Percentiles rank a stretch among this genome's conserved stretches.
Conservation (phyloP, 2,113 vertebrate genomes). For the Clarias gariepinus region DNA sequence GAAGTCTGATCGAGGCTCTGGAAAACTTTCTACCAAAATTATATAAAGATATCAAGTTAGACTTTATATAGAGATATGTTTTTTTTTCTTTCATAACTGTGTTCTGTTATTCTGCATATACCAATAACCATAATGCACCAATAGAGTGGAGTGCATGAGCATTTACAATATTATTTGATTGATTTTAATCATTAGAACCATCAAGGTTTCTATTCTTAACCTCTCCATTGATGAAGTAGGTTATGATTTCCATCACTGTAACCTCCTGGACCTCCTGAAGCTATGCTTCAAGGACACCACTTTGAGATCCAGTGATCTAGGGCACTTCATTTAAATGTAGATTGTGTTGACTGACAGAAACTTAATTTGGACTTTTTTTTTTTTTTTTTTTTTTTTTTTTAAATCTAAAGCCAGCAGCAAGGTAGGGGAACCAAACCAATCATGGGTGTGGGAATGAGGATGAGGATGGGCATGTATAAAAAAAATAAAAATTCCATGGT, state of each 20-base stretch:
- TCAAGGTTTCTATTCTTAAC: background rate
- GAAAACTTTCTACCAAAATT: too few species aligned
- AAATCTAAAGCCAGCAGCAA: background rate
- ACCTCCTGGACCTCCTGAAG: background rate
- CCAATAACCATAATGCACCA: background rate
- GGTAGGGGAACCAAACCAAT: slow-evolving; percentile 28
- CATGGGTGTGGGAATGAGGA: background rate
- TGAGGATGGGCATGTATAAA: background rate
- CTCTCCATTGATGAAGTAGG: background rate
- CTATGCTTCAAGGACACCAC: background rate
- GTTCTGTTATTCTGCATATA: background rate
- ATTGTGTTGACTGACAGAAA: background rate
- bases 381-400: background rate
- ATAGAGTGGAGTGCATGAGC: background rate
- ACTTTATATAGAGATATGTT: too few species aligned
- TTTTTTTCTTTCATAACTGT: too few species aligned
- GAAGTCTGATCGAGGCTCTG: too few species aligned
- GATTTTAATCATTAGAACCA: background rate
- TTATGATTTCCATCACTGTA: background rate
- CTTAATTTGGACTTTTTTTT: background rate
- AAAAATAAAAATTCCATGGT: too few species aligned
- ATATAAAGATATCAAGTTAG: too few species aligned
- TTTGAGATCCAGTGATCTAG: background rate
- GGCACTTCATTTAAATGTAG: background rate
- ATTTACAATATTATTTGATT: background rate